Base-by-base conservation (phyloP, 2,797 vertebrate species). In the Scleropages formosus region DNA sequence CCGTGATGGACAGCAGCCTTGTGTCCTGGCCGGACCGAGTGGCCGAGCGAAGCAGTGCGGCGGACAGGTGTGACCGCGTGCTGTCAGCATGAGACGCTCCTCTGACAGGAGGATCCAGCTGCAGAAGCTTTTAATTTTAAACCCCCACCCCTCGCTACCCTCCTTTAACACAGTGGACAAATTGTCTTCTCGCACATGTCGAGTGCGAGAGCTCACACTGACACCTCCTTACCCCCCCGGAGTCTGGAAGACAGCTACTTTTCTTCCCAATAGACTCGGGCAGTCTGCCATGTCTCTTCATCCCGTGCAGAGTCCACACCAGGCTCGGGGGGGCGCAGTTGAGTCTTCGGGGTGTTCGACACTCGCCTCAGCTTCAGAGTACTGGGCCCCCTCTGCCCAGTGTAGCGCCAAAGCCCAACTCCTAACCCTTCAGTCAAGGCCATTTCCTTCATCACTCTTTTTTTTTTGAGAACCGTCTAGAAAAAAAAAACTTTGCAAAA, bases 91-190 rank as follows among this genome's bases (percentile, higher is more conserved):
- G 16, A n/a, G 39, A 26, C 47, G 27, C 20, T 72, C 46, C 62
- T 59, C 31, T 67, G 63, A 63, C 74, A 56, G 70, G 74, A 68
- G 10, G 68, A n/a, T n/a, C 8, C 51, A 61, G 61, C 68, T 60
- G 69, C 46, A 31, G 46, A 1, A 11, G 20, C 20, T 46, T 67
- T 76, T 61, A 51, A 79, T 79, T 59, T 70, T 64, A 61, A 79
- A 79, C 76, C 63, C 61, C 49, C 22, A 61, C 75, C 61, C 11
- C 44, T 53, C 61, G 26, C 63, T 31, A 24, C 26, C 59, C 44
- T 18, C 66, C 44, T 51, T 18, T 39, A 39, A 39, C 31, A 39
- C 31, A 31, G 31, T 39, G 31, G 31, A 6, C 31, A 39, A 39
- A 39, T 39, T 39, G 31, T 18, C 71, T 13, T 16, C 56, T 58